phyloP scores from a whole-genome alignment of 2,113 vertebrate species.

The Sapayoa aenigma region DNA sequence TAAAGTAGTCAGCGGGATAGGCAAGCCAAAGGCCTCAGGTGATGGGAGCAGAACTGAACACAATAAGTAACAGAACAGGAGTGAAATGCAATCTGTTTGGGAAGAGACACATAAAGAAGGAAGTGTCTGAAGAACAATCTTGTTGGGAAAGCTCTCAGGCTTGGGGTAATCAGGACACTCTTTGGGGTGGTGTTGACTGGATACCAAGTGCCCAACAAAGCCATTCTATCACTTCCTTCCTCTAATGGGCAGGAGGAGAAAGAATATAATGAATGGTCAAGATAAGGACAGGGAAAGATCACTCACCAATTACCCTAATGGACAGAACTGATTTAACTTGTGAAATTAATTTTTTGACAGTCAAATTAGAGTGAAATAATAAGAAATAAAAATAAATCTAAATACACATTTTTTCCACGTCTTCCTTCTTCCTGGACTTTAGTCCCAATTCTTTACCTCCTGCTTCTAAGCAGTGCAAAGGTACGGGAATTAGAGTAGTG shows the following conservation, averaged over 20 bases:
- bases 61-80: not conserved
- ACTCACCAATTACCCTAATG: fast-evolving
- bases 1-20: not conserved
- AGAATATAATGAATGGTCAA: not conserved
- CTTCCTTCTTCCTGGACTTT: too few species aligned
- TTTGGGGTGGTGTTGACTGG: not conserved
- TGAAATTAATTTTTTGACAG: not conserved
- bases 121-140: not conserved
- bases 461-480: fast-evolving
- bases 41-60: not conserved
- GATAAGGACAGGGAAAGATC: not conserved
- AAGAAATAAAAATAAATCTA: not conserved
- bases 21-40: not conserved
- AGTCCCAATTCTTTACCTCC: too few species aligned
- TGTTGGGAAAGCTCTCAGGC: not conserved
- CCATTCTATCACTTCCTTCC: fast-evolving
- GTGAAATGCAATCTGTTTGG: not conserved
- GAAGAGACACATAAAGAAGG: not conserved
- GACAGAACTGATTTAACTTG: not conserved
- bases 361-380: not conserved
- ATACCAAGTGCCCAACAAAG: not conserved
- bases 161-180: not conserved
- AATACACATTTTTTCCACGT: not conserved
- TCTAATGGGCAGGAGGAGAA: not conserved
- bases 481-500: too few species aligned